phyloP scores from a whole-genome alignment of 2,888 invertebrate species.

The Sphaerophoria taeniata region DNA sequence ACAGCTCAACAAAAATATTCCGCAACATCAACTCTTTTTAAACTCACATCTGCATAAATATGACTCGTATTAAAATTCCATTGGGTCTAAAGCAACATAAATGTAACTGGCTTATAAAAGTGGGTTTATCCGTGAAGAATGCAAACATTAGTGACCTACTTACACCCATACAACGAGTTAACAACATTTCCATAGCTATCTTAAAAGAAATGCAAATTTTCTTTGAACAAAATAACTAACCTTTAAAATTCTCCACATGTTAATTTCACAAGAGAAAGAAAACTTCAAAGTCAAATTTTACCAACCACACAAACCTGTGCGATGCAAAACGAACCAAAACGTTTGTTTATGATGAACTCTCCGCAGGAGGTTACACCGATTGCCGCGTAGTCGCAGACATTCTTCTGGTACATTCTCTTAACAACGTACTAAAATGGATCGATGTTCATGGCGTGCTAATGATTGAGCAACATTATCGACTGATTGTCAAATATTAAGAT shows the following conservation, averaged over 20 bases:
- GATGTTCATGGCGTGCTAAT: background rate
- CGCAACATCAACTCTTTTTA: too few relatives aligned
- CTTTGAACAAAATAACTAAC: background rate
- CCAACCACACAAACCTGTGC: background rate
- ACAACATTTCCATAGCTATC: too few relatives aligned
- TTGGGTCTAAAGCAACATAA: too few relatives aligned
- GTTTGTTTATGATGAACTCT: constrained; percentile 12
- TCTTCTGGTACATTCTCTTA: constrained; percentile 18
- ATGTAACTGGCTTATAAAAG: too few relatives aligned
- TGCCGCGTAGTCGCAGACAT: background rate
- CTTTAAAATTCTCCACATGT: background rate
- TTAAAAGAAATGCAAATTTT: background rate
- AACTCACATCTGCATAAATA: too few relatives aligned
- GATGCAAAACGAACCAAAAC: background rate
- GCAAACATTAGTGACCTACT: too few relatives aligned
- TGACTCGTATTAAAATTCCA: too few relatives aligned
- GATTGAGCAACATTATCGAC: constrained; percentile 59
- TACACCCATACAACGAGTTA: too few relatives aligned
- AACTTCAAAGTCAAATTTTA: constrained; percentile 33
- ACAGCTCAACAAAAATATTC: too few relatives aligned
- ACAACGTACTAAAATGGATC: background rate
- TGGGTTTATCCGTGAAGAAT: too few relatives aligned
- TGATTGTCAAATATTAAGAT: constrained; percentile 65
- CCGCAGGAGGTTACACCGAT: background rate
- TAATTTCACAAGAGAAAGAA: background rate